These are phyloP conservation scores for Acronicta aceris DNA, from an alignment of 2,888 invertebrate genomes.

Conservation along the genomic window DNA sequence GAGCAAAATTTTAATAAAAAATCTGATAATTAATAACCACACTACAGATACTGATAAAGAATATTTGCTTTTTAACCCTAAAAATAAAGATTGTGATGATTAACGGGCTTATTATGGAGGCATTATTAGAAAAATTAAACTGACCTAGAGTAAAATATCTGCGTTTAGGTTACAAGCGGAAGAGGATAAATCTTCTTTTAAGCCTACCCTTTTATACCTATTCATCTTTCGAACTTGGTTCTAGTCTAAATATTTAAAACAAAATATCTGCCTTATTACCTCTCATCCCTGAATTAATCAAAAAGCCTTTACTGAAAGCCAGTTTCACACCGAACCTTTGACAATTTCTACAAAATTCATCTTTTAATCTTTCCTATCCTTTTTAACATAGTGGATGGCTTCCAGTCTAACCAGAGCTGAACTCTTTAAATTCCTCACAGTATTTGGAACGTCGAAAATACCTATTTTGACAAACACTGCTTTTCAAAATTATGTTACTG, in stretches of 20 bases:
- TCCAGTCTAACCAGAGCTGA: too few species aligned
- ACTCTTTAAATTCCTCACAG: background rate
- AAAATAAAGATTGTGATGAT: conserved; percentile 23
- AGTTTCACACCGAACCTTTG: background rate
- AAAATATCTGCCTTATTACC: too few species aligned
- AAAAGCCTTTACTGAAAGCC: too few species aligned
- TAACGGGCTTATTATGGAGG: conserved; percentile 18
- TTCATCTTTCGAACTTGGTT: background rate
- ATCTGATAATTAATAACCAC: background rate
- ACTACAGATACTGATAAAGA: background rate
- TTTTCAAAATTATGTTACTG: conserved; percentile 1
- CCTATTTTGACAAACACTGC: background rate
- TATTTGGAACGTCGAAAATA: conserved; percentile 3
- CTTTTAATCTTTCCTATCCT: background rate
- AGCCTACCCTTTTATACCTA: background rate
- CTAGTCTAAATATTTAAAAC: too few species aligned
- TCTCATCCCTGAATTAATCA: too few species aligned
- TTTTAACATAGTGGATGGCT: too few species aligned
- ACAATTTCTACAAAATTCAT: background rate
- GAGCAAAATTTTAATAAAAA: background rate
- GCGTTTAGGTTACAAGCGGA: conserved; percentile 2
- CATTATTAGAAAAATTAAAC: conserved; percentile 14
- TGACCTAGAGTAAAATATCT: conserved; percentile 25
- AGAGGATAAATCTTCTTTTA: conserved; percentile 1
- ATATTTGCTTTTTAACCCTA: background rate